A percentile compares a stretch with the other conserved stretches of the same genome.
Conservation (phyloP, 1,140 invertebrate species). For the Ganaspis sp. region DNA sequence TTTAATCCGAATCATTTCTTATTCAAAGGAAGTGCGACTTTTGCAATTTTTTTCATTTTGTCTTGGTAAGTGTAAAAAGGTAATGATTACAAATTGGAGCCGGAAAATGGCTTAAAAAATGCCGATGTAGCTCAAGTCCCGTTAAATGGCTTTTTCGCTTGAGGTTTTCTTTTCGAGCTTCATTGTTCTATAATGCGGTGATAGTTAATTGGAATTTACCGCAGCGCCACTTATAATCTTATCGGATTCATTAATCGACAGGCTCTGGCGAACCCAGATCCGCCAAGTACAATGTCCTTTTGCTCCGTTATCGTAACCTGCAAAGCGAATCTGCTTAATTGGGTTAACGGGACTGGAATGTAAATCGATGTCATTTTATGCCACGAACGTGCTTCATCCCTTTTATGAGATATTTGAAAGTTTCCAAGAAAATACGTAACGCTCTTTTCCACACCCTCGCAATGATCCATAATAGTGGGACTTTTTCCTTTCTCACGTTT, state of each 20-base stretch:
- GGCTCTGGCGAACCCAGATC: constrained; percentile 23
- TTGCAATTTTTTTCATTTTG: too few species aligned
- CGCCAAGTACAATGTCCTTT: constrained; percentile 29
- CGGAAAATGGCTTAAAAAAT: background rate
- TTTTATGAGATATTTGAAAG: constrained; percentile 8
- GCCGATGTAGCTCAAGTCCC: background rate
- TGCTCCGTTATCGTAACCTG: constrained; percentile 29
- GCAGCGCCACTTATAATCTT: constrained; percentile 29
- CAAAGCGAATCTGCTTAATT: constrained; percentile 27
- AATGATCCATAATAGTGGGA: background rate
- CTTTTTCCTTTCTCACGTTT: background rate
- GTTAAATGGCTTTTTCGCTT: constrained; percentile 22
- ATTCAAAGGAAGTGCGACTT: too few species aligned
- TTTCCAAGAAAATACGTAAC: constrained; percentile 4
- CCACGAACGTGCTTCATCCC: constrained; percentile 19
- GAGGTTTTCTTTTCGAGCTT: constrained; percentile 14
- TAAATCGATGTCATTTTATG: constrained; percentile 30
- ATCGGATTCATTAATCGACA: constrained; percentile 31
- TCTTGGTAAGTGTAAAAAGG: too few species aligned
- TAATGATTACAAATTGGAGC: too few species aligned
- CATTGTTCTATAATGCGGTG: constrained; percentile 24
- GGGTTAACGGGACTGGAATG: constrained; percentile 29
- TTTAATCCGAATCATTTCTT: too few species aligned
- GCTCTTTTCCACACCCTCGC: background rate
- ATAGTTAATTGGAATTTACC: constrained; percentile 30